Percentiles rank a stretch among this genome's conserved stretches.
phyloP scores from a whole-genome alignment of 2,888 invertebrate genomes.

The Thymelicus lineola region DNA sequence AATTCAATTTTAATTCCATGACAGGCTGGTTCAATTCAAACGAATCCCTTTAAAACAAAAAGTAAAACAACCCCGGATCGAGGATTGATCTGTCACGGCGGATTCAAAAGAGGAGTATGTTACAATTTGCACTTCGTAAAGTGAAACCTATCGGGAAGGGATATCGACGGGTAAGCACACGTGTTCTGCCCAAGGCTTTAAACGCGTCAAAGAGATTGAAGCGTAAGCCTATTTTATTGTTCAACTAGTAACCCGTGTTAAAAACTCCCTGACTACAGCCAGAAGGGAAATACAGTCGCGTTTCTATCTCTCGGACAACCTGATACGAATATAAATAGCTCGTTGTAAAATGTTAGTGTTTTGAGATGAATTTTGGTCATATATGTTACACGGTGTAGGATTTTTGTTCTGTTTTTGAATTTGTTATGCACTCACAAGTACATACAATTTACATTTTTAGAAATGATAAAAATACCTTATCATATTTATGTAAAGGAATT shows the following conservation, averaged over 20 bases:
- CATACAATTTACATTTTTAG: too few species aligned
- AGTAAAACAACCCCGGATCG: not conserved
- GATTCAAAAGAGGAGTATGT: conserved; percentile 32
- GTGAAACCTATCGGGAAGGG: conserved; percentile 29
- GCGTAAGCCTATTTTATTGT: conserved; percentile 51
- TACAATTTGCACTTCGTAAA: conserved; percentile 36
- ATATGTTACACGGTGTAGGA: not conserved
- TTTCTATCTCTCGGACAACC: conserved; percentile 4
- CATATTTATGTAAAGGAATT: too few species aligned
- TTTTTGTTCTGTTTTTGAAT: too few species aligned
- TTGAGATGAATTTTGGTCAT: not conserved
- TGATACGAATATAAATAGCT: conserved; percentile 3
- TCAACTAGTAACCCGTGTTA: conserved; percentile 44
- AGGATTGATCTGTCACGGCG: conserved; percentile 18
- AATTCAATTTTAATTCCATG: not conserved
- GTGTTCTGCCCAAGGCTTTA: conserved; percentile 47
- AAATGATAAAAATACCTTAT: too few species aligned
- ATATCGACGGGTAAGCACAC: conserved; percentile 45
- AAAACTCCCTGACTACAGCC: conserved; percentile 35
- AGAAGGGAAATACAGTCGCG: conserved; percentile 26
- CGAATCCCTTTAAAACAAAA: conserved; percentile 19
- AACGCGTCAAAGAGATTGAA: conserved; percentile 45
- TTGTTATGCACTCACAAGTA: too few species aligned
- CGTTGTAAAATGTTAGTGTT: not conserved
- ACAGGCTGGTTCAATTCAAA: not conserved